Base-by-base conservation (phyloP, 2,797 vertebrate species). In the Notolabrus celidotus region DNA sequence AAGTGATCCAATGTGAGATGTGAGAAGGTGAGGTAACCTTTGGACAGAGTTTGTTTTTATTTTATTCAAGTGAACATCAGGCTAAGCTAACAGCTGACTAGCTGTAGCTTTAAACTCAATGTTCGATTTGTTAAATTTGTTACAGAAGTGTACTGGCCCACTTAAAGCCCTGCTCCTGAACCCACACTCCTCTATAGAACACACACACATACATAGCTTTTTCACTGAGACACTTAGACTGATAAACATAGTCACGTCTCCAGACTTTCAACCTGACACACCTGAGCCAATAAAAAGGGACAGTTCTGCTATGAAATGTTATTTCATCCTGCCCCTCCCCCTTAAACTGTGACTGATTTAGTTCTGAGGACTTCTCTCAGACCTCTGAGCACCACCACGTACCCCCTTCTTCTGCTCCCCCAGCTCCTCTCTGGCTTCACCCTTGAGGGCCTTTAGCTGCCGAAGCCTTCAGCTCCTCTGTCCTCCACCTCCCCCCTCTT, bases 211-310 rank as follows among this genome's bases (percentile, higher is more conserved):
- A 36, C 19, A 27, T 10, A 15, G 10, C 19, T 45, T 19, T 20
- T 23, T 45, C 12, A 43, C 20, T 10, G 23, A 23, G 20, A 22
- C 43, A 46, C 43, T 23, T 14, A 2, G 7, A 41, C 64, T 54
- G 53, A 74, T 55, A 74, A 67, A 74, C 82, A 70, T 67, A 3
- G 58, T 84, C 80, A 67, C 79, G 67, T 58, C 71, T 85, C 74
- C 90, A 89, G 79, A 78, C 72, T 73, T 67, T 79, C 55, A n/a
- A 14, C 77, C 86, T 46, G 27, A 77, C 81, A 86, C 93, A 95
- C 92, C 92, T 94, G 89, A 92, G 89, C 90, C 91, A 89, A 90
- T 92, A 92, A 92, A 92, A 83, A 61, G 45, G 36, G 75, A 83
- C 51, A 15, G 73, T 87, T 82, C 80, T 86, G 82, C 86, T 88